Evolutionary conservation across 2,888 invertebrate genomes (phyloP), one percentile per base, ranked within the genome.

Genomic region (Sisyra terminalis): DNA sequence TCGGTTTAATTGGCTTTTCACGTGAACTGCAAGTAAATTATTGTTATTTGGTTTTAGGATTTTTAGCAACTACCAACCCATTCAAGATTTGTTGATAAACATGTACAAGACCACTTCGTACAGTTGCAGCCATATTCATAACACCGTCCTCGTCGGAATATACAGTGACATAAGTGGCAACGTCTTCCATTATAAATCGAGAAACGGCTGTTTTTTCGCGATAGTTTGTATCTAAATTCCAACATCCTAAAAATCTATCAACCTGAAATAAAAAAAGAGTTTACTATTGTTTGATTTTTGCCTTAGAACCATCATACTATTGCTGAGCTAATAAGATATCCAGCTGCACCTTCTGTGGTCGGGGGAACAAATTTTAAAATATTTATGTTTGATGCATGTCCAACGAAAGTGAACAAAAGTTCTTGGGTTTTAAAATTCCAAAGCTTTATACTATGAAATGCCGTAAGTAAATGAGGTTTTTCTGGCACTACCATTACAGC

Each of bases 71-170:
- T n/a, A n/a, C n/a, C n/a, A n/a, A 79, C 71, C 83, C 85, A 62
- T 86, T 87, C 30, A 84, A 64, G 48, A 74, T 73, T 52, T 83
- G 79, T 40, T 77, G 71, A 58, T 85, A 92, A 43, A 85, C 65
- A 59, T 88, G 81, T 31, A 84, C 72, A 5, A 78, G 75, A 1
- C 92, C 92, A 53, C 77, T 81, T 50, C 78, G 70, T 0, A 86
- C 85, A 0, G 75, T 70, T 57, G 64, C 58, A 49, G 71, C 58
- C 59, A 63, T 54, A 49, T 63, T 64, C 0, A 66, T 66, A 8
- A 60, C 52, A 0, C 69, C 69, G 3, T 71, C 69, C 8, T 66
- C 65, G 3, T 60, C 59, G 14, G 65, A 55, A 46, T 69, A 55
- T 1, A 69, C 60, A 0, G 75, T 71, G 15, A 75, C 49, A 43